phyloP scores from a whole-genome alignment of 2,888 invertebrate species.

The Torymus aiolomorphi region DNA sequence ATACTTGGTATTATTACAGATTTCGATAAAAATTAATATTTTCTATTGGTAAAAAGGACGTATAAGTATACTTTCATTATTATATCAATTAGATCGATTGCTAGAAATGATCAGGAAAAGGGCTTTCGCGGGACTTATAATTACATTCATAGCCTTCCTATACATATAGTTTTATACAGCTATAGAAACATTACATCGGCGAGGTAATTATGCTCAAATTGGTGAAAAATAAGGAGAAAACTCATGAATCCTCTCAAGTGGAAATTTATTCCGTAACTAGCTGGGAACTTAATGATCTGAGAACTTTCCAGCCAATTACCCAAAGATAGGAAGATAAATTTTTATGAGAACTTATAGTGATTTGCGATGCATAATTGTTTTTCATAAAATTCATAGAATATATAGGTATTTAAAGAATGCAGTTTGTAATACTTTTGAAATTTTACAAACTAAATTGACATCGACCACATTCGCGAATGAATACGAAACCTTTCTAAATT shows the following conservation, averaged over 20 bases:
- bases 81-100: no score
- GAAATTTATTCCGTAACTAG: constrained; percentile 52
- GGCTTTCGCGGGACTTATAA: no score
- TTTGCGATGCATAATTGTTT: constrained; percentile 20
- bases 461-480: neutral
- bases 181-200: neutral
- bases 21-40: no score
- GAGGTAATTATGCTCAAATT: constrained; percentile 34
- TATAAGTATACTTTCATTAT: no score
- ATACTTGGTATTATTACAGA: no score
- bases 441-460: neutral
- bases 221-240: constrained; percentile 46
- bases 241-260: constrained; percentile 41
- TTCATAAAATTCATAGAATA: neutral
- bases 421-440: no score
- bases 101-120: no score
- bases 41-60: no score
- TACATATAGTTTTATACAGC: neutral
- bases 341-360: constrained; percentile 39
- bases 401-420: neutral
- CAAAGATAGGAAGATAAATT: constrained; percentile 45
- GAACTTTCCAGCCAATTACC: constrained; percentile 51
- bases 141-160: neutral
- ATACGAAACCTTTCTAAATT: no score
- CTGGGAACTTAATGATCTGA: constrained; percentile 49